Conservation (phyloP, 1,140 invertebrate genomes). For the Cryptotermes secundus region DNA sequence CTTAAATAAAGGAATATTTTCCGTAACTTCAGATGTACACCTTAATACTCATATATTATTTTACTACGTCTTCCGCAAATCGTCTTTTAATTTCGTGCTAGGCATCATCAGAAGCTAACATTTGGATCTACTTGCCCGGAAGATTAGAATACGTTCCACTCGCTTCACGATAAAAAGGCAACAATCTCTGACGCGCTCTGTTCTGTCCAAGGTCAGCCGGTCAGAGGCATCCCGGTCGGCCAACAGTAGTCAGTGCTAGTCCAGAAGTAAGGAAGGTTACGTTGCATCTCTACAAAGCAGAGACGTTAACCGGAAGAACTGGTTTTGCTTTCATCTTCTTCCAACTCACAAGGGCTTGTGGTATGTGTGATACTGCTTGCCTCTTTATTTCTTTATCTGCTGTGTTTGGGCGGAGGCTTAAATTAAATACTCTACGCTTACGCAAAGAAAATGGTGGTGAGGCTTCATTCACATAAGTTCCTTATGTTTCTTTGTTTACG, state of each 20-base stretch:
- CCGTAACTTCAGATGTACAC: no score
- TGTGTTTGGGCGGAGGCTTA: neutral
- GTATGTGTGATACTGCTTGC: neutral
- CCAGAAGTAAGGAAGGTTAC: neutral
- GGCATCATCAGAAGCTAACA: no score
- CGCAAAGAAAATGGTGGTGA: neutral
- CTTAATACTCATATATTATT: no score
- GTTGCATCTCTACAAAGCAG: neutral
- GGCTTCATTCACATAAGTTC: neutral
- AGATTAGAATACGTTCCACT: neutral
- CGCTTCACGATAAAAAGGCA: neutral
- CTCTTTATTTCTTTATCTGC: neutral
- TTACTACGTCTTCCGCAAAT: no score
- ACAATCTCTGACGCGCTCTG: neutral
- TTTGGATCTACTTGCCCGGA: no score
- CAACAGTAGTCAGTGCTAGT: neutral
- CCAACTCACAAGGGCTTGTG: neutral
- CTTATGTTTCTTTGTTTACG: no score
- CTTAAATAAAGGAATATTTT: no score
- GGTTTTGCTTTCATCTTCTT: neutral
- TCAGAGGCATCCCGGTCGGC: neutral
- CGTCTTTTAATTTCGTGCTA: no score
- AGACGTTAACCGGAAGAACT: constrained; percentile 9
- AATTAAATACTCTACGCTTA: neutral
- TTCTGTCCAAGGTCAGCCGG: neutral